Evolutionary conservation across 2,797 vertebrate species (phyloP).

Genomic region (Balearica regulorum): DNA sequence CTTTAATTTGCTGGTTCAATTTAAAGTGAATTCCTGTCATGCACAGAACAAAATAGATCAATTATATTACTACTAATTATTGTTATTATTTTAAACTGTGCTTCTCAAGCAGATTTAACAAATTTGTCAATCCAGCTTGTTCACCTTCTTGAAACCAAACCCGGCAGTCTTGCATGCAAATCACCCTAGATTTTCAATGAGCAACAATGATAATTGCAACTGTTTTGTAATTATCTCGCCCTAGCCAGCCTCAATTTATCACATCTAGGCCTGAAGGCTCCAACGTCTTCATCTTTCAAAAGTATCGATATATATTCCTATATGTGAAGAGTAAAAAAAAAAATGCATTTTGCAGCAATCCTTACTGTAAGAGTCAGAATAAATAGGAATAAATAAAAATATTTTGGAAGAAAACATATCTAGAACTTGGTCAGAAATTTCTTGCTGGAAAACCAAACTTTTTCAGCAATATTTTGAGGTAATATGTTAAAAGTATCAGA

Average conservation of each 20-base stretch:
- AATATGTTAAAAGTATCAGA: not conserved
- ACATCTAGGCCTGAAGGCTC: conserved; percentile 14
- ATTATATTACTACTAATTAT: conserved; percentile 65
- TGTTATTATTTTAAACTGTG: conserved; percentile 65
- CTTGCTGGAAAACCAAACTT: not conserved
- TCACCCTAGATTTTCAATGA: not conserved
- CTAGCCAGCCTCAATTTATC: conserved; percentile 9
- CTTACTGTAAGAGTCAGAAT: not conserved
- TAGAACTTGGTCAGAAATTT: not conserved
- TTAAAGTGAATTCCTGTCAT: conserved; percentile 59
- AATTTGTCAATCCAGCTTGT: conserved; percentile 51
- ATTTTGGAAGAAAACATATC: not conserved
- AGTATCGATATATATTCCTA: not conserved
- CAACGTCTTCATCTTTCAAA: not conserved
- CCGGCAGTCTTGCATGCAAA: conserved; percentile 21
- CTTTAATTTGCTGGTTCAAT: conserved; percentile 52
- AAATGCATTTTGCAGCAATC: not conserved
- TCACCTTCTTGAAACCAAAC: conserved; percentile 38
- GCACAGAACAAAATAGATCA: conserved; percentile 55
- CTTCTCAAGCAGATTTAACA: conserved; percentile 59
- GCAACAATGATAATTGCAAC: conserved; percentile 29
- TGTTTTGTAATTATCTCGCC: conserved; percentile 26
- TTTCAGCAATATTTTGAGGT: not conserved
- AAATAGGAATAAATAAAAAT: not conserved
- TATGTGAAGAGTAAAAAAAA: conserved; percentile 18